Evolutionary conservation across 2,888 invertebrate genomes (phyloP).

Genomic region (Campoplex capitator): DNA sequence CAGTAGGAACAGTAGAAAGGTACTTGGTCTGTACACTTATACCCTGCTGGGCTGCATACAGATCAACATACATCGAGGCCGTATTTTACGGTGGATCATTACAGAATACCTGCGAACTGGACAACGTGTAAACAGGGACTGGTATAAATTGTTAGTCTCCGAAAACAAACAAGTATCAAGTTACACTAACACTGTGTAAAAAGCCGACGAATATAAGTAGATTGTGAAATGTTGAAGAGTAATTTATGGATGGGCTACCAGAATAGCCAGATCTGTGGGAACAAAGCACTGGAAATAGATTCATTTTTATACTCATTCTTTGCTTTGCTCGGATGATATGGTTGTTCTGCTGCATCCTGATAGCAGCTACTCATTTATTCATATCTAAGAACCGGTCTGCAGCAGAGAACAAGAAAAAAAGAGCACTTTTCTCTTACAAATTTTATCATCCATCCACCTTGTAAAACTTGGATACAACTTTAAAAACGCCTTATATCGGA

Average conservation of each 20-base stretch:
- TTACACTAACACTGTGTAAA: not conserved
- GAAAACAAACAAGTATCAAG: constrained; percentile 24
- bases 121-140: constrained; percentile 24
- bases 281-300: not conserved
- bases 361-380: not conserved
- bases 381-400: not conserved
- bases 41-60: constrained; percentile 10
- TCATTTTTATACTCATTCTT: not conserved
- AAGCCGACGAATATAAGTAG: not conserved
- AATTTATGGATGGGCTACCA: not conserved
- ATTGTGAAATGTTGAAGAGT: not conserved
- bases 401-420: not conserved
- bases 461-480: not conserved
- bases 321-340: not conserved
- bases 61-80: constrained; percentile 19
- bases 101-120: constrained; percentile 34
- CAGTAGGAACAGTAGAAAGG: constrained; percentile 22
- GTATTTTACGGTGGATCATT: constrained; percentile 36
- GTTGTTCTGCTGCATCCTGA: not conserved
- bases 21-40: constrained; percentile 45
- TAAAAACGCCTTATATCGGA: not conserved
- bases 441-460: not conserved
- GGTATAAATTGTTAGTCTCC: constrained; percentile 39
- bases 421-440: not conserved
- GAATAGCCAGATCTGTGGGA: not conserved